Percentiles rank a stretch among this genome's conserved stretches.
phyloP scores from a whole-genome alignment of 2,797 vertebrate species.

The Rhodeus uyekii region DNA sequence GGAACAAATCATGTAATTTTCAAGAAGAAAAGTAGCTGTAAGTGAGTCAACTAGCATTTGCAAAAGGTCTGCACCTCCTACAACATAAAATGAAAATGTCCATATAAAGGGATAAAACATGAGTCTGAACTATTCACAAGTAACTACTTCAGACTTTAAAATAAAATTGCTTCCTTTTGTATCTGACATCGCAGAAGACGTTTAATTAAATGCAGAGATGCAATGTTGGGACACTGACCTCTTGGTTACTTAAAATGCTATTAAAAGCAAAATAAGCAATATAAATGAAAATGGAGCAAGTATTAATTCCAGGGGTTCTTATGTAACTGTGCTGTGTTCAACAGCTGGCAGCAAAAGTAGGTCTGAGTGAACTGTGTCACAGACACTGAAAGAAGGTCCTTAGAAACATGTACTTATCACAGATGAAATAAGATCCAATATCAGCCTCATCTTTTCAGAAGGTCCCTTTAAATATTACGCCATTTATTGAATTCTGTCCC shows the following conservation, averaged over 20 bases:
- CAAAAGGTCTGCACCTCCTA: background rate
- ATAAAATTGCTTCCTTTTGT: background rate
- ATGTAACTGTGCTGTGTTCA: constrained; percentile 1
- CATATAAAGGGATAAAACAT: background rate
- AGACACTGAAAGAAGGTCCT: background rate
- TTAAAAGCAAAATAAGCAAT: background rate
- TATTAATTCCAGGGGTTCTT: constrained; percentile 6
- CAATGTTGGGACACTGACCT: background rate
- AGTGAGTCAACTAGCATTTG: background rate
- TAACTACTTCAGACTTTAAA: background rate
- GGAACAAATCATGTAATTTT: background rate
- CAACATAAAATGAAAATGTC: background rate
- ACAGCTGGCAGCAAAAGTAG: constrained; percentile 24
- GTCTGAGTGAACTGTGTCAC: constrained; percentile 9
- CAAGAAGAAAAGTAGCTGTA: background rate
- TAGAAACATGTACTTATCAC: background rate
- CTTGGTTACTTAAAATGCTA: background rate
- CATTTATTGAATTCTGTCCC: background rate
- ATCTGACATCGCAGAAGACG: background rate
- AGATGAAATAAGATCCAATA: background rate
- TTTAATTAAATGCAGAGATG: background rate
- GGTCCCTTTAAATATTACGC: background rate
- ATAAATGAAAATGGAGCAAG: background rate
- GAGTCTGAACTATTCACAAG: background rate
- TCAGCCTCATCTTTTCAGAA: background rate